A percentile compares a stretch with the other conserved stretches of the same genome.
phyloP scores from a whole-genome alignment of 2,888 invertebrate genomes.

The Podotricha telesiphe region DNA sequence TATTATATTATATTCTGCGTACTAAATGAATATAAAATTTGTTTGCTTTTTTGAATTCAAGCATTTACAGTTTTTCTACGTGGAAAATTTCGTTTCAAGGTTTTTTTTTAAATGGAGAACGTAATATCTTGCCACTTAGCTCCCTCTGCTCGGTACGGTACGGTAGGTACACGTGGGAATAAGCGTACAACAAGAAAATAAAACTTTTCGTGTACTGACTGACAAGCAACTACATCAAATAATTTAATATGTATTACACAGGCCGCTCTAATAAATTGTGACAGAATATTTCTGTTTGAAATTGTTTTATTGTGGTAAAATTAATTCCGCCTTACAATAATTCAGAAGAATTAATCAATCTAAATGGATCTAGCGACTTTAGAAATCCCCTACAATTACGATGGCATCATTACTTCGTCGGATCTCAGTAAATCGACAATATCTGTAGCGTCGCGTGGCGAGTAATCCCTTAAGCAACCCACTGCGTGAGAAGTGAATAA shows the following conservation, averaged over 20 bases:
- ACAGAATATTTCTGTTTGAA: not conserved
- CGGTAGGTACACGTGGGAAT: too few relatives aligned
- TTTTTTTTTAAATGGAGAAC: too few relatives aligned
- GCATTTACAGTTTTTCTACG: too few relatives aligned
- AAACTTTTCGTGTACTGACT: not conserved
- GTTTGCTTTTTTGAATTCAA: too few relatives aligned
- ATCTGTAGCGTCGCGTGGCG: conserved; percentile 78
- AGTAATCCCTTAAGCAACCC: conserved; percentile 74
- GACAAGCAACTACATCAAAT: not conserved
- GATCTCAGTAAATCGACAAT: conserved; percentile 76
- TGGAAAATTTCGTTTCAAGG: too few relatives aligned
- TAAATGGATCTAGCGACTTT: conserved; percentile 53
- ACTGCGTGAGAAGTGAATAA: conserved; percentile 80
- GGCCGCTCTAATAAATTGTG: not conserved
- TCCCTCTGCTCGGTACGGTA: too few relatives aligned
- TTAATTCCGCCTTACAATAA: conserved; percentile 14
- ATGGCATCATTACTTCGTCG: conserved; percentile 69
- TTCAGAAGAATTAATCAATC: conserved; percentile 50
- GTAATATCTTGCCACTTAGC: too few relatives aligned
- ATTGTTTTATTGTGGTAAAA: conserved; percentile 15
- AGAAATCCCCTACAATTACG: conserved; percentile 57
- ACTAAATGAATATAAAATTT: too few relatives aligned
- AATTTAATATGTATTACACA: not conserved
- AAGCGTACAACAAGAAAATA: too few relatives aligned
- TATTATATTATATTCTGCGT: too few relatives aligned